Base-by-base conservation (phyloP, 2,113 vertebrate species). In the Nettapus auritus region DNA sequence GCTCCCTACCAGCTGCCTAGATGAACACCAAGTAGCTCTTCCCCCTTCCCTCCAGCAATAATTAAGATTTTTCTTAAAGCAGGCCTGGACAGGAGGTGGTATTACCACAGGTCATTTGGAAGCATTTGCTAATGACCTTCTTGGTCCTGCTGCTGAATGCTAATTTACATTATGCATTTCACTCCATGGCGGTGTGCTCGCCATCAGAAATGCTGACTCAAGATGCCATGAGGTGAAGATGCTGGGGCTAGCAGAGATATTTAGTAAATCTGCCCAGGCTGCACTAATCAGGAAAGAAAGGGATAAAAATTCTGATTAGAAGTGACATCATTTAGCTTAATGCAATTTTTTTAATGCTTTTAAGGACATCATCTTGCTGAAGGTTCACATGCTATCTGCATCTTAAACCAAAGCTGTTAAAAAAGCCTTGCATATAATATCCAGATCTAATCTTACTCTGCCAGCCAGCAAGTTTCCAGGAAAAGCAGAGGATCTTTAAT, bases 181-280 rank as follows among this genome's bases (percentile, higher is more conserved):
- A 33, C 79, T 87, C 52, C 6, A 15, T 10, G 5, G 66, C 50
- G 53, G 13, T 48, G 11, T 38, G 60, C 86, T 80, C 70, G 73
- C 69, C 73, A 62, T 44, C 91, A 95, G 93, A 95, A 94, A 67
- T 89, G 94, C 96, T 96, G 92, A 96, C 86, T 91, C 86, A 42
- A 29, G 73, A 82, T 95, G 84, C 63, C 55, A 34, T 18, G 42
- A 95, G 80, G 74, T 89, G 83, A 95, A 86, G 66, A n/a, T 0
- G 0, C 20, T 68, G 60, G 64, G 86, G 53, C 77, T 87, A 95
- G 59, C 62, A 81, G 67, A 94, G 64, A 89, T 89, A 91, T 59
- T 80, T 59, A 74, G 75, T 89, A 33, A 92, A 91, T 70, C 84
- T 93, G 86, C 12, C 18, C 67, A 91, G 82, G 59, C 70, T 89